These are phyloP conservation scores for human DNA, from an alignment of 2,113 vertebrate species.

Conservation along the genomic window GRCh38 chr4:90714501-90715000, in stretches of 20 bases:
- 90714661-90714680: background rate
- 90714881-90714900: background rate
- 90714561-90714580: background rate
- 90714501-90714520: background rate
- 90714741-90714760: background rate
- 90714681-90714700: background rate
- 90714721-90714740: conserved; percentile 31
- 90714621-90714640: background rate
- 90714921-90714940: background rate
- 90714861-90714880: background rate
- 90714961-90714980: background rate
- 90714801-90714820: background rate
- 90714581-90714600: background rate
- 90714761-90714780: background rate
- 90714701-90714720: background rate
- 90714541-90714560: background rate
- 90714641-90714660: background rate
- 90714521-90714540: background rate
- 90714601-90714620: background rate
- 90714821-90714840: background rate
- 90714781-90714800: background rate
- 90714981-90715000: background rate
- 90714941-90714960: background rate
- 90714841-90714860: background rate
- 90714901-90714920: background rate